Evolutionary conservation across 2,797 vertebrate species (phyloP), one percentile per base, ranked within the genome.

Genomic region (Neoniphon sammara): DNA sequence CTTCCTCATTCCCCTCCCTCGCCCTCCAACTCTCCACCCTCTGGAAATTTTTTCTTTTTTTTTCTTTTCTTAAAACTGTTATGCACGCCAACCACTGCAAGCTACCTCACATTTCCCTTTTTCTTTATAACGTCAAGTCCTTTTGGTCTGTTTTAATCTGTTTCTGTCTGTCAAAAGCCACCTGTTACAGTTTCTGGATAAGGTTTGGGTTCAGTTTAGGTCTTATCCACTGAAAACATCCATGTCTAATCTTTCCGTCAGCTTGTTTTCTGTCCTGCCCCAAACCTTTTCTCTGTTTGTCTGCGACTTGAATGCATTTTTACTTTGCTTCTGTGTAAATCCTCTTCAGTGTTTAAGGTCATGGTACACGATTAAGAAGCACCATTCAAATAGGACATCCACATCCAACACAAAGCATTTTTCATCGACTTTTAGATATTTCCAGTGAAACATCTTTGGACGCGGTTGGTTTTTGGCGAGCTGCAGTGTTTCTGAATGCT

Each of bases 301-400:
- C 94, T 91, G 95, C 93, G 93, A 97, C 94, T 96, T 97, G 97
- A 98, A 98, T 99, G 97, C 97, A 98, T 99, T 98, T 98, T 98
- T 99, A 98, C 96, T 98, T 98, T 98, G 96, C 96, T 97, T 97
- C 92, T 95, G 93, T 98, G 95, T 95, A 95, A 95, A 93, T 93
- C 92, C 54, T 79, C 70, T 50, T 80, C 90, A 93, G 86, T 94
- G 94, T 95, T 94, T 86, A 92, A 92, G 63, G 23, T 72, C 77
- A 70, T 42, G 53, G 79, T 91, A 91, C 93, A 94, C 94, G 92
- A 94, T 93, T 94, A 93, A 94, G 93, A 93, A 93, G 94, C 93
- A 92, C 90, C 92, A 95, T 93, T 85, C 66, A 92, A 70, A 30
- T 52, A 46, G 42, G 69, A 69, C 55, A 47, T 20, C 63, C 42